These are phyloP conservation scores for Zelleria hepariella DNA, from an alignment of 2,888 invertebrate species.

Conservation along the genomic window DNA sequence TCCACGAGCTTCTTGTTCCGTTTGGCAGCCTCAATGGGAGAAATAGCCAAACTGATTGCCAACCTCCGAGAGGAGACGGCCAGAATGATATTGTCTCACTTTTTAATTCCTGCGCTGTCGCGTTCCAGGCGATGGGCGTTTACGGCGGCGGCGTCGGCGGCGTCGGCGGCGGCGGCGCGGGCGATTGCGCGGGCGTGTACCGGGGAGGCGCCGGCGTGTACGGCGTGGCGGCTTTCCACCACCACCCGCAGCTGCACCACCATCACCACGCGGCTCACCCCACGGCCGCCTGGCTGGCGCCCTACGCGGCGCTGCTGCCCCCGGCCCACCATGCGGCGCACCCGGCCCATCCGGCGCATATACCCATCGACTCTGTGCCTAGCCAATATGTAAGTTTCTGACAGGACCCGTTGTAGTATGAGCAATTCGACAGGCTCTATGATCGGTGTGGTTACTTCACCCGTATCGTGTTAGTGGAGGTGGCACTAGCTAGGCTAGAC, in stretches of 20 bases:
- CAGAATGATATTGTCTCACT: too few relatives aligned
- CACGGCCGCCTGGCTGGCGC: slow-evolving; percentile 55
- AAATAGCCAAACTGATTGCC: too few relatives aligned
- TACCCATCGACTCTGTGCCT: slow-evolving; percentile 64
- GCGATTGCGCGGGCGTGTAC: slow-evolving; percentile 58
- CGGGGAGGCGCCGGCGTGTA: slow-evolving; percentile 56
- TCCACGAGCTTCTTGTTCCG: too few relatives aligned
- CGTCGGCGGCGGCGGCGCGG: slow-evolving; percentile 38
- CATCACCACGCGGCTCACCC: slow-evolving; percentile 57
- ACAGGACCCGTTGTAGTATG: too few relatives aligned
- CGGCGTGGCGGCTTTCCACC: slow-evolving; percentile 60
- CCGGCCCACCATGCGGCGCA: slow-evolving; percentile 34
- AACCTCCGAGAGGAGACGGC: too few relatives aligned
- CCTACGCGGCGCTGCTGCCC: slow-evolving; percentile 58
- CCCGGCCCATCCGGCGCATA: slow-evolving; percentile 39
- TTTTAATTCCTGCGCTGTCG: too few relatives aligned
- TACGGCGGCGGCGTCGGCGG: slow-evolving; percentile 57
- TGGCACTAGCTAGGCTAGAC: too few relatives aligned
- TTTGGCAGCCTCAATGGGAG: too few relatives aligned
- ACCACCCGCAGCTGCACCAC: slow-evolving; percentile 54
- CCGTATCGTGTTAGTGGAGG: too few relatives aligned
- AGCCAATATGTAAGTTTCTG: slow-evolving; percentile 62
- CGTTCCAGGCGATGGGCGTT: slow-evolving; percentile 58
- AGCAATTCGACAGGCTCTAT: too few relatives aligned
- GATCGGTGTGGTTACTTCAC: too few relatives aligned